These are phyloP conservation scores for Dendrocopos noguchii DNA, from an alignment of 2,113 vertebrate species.

Conservation along the genomic window DNA sequence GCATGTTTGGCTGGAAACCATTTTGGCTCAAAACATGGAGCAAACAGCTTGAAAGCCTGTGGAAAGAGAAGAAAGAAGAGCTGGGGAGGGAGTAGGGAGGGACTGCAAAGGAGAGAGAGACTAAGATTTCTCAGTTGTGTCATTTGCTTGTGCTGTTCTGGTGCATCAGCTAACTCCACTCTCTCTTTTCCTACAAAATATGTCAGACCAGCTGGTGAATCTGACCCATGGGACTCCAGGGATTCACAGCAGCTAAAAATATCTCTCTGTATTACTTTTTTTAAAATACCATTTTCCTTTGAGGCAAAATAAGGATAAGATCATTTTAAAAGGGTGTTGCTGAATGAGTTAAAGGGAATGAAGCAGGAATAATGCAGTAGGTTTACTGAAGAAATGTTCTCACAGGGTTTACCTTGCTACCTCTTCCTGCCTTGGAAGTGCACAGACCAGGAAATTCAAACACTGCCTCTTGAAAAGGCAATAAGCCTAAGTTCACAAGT, in stretches of 20 bases:
- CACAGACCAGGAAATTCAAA: conserved; percentile 50
- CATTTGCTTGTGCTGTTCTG: not conserved
- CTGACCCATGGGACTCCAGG: not conserved
- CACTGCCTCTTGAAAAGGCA: not conserved
- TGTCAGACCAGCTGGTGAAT: not conserved
- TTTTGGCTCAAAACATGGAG: not conserved
- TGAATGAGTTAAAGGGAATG: not conserved
- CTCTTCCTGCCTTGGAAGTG: not conserved
- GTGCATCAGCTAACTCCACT: not conserved
- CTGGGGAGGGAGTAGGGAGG: not conserved
- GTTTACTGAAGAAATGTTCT: not conserved
- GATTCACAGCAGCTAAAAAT: conserved; percentile 34
- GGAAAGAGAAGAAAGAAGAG: not conserved
- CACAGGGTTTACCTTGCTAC: not conserved
- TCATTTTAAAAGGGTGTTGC: not conserved
- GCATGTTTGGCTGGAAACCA: not conserved
- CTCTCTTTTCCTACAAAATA: not conserved
- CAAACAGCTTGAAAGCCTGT: not conserved
- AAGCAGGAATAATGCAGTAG: not conserved
- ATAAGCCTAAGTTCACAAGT: too few relatives aligned
- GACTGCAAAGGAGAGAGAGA: not conserved
- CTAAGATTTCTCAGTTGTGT: not conserved
- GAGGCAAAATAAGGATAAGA: not conserved
- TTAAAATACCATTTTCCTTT: not conserved
- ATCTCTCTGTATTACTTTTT: not conserved